Evolutionary conservation across 2,888 invertebrate species (phyloP).

Genomic region (Cryptus armator): DNA sequence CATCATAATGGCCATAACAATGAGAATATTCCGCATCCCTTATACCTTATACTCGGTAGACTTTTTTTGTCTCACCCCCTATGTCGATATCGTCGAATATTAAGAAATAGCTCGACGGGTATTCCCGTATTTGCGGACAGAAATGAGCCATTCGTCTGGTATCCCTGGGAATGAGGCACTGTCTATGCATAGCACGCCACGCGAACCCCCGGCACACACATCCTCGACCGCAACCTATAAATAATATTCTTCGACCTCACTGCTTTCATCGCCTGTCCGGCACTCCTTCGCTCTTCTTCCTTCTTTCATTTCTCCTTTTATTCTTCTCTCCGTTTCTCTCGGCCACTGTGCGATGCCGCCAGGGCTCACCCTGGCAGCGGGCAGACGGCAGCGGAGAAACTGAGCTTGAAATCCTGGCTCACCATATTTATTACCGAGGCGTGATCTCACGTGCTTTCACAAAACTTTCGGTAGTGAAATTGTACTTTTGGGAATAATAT

Average conservation of each 20-base stretch:
- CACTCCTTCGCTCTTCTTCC: slow-evolving; percentile 45
- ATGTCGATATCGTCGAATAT: slow-evolving; percentile 81
- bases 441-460: slow-evolving; percentile 70
- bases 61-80: slow-evolving; percentile 40
- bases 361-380: no score
- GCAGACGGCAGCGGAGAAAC: slow-evolving; percentile 44
- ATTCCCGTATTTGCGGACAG: slow-evolving; percentile 81
- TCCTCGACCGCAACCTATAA: slow-evolving; percentile 78
- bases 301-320: slow-evolving; percentile 42
- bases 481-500: slow-evolving; percentile 44
- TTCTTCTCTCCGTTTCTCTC: slow-evolving; percentile 58
- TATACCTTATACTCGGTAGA: background rate
- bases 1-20: background rate
- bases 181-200: slow-evolving; percentile 84
- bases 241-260: slow-evolving; percentile 79
- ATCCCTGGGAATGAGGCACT: slow-evolving; percentile 80
- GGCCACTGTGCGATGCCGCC: slow-evolving; percentile 32
- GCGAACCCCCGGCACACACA: slow-evolving; percentile 70
- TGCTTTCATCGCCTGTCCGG: slow-evolving; percentile 71
- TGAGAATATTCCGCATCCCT: background rate
- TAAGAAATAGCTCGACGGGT: slow-evolving; percentile 82
- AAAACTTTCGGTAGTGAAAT: slow-evolving; percentile 40
- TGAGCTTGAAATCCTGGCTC: slow-evolving; percentile 53
- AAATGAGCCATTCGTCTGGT: slow-evolving; percentile 81
- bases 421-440: slow-evolving; percentile 77